These are phyloP conservation scores for Trichopoda pennipes DNA, from an alignment of 2,888 invertebrate genomes.

Conservation along the genomic window DNA sequence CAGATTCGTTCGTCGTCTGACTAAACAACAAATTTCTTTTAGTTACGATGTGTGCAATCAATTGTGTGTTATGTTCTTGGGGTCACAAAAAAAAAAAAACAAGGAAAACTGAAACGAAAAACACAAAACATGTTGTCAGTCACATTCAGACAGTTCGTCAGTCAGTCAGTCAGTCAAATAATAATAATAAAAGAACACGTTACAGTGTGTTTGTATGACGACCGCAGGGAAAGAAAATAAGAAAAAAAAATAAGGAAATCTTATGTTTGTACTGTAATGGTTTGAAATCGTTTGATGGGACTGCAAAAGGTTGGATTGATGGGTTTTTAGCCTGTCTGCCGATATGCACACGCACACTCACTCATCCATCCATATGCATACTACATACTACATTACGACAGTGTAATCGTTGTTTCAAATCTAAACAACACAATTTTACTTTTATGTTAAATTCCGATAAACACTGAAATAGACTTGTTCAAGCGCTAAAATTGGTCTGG, in stretches of 20 bases:
- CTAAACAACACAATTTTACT: constrained; percentile 8
- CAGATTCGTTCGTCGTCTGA: constrained; percentile 15
- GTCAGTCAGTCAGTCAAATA: constrained; percentile 47
- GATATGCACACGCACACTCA: too few species aligned
- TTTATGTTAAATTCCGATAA: background rate
- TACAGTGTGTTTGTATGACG: constrained; percentile 7
- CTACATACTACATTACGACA: background rate
- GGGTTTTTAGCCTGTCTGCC: constrained; percentile 9
- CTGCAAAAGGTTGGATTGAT: constrained; percentile 13
- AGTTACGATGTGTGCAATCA: background rate
- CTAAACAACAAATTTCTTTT: constrained; percentile 7
- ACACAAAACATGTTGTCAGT: constrained; percentile 49
- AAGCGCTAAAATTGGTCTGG: background rate
- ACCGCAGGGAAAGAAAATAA: background rate
- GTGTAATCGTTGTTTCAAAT: background rate
- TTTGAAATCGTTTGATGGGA: background rate
- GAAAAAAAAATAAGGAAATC: background rate
- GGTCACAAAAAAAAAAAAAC: constrained; percentile 54
- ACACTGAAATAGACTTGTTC: background rate
- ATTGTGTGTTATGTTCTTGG: constrained; percentile 4
- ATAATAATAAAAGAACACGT: constrained; percentile 40
- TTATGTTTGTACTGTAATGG: background rate
- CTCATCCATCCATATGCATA: background rate
- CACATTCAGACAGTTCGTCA: background rate
- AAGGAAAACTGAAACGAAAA: constrained; percentile 43